Evolutionary conservation across 2,113 vertebrate genomes (phyloP), one percentile per base, ranked within the genome.

Genomic region (Tapirus terrestris): DNA sequence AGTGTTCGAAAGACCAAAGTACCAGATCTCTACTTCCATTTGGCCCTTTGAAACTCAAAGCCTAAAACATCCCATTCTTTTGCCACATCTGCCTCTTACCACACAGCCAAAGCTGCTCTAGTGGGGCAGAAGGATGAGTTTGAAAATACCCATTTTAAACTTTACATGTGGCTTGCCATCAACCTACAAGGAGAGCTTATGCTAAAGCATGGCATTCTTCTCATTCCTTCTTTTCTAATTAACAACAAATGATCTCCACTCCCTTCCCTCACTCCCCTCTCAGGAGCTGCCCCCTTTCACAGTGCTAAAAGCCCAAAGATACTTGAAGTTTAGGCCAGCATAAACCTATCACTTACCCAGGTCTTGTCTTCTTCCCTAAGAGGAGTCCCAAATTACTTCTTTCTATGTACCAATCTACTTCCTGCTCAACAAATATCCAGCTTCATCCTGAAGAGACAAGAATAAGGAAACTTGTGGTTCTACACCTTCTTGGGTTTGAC

Each of bases 61-160:
- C 96, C 89, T 92, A 79, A 98, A 97, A 98, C 86, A 95, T 89
- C 76, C 81, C 97, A 81, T 77, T 96, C 48, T 96, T 97, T 97
- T 87, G 6, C 87, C 95, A 97, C 82, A 94, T 96, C 53, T 96
- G 84, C 77, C 96, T 89, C 92, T 93, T 97, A 88, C n/a, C 92
- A 95, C 95, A 96, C 73, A 97, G 91, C 93, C 94, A 96, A 96
- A 97, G 73, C 73, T 96, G 23, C 95, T 97, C 90, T 84, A 97
- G 82, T 91, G 91, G 93, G 97, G 87, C 65, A 93, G 97, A 98
- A 97, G 76, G 86, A 98, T 95, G 95, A 85, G 93, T 48, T 97
- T 18, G 89, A 96, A 98, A 98, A 98, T 94, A 93, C 4, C 21
- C 92, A 81, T 93, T 89, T 89, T 91, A 97, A 97, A 97, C 67